Percentiles rank a stretch among this genome's conserved stretches.
phyloP scores from a whole-genome alignment of 2,113 vertebrate genomes.

The Corythoichthys intestinalis region DNA sequence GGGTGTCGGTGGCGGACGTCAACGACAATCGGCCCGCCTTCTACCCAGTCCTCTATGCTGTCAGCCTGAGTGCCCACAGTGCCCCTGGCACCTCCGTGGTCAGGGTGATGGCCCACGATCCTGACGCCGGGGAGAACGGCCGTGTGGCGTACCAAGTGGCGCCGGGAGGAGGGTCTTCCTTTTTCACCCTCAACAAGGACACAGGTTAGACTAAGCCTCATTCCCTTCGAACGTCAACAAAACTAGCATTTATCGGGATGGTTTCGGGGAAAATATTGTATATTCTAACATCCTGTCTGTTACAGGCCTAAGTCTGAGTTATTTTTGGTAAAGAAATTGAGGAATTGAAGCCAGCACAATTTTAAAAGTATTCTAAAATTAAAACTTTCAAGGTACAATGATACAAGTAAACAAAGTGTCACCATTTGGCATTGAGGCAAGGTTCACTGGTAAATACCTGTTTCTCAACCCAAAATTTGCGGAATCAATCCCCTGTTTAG shows the following conservation, averaged over 20 bases:
- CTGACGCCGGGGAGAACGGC: constrained; percentile 85
- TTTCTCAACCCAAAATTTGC: no score
- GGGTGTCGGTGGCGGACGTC: constrained; percentile 84
- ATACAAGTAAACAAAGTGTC: no score
- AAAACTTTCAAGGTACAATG: neutral
- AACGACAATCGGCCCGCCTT: constrained; percentile 92
- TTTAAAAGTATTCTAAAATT: neutral
- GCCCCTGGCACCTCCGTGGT: constrained; percentile 86
- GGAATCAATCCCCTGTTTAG: no score
- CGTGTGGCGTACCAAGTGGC: constrained; percentile 82
- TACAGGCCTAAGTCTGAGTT: no score
- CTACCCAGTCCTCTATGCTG: constrained; percentile 86
- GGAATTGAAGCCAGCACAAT: neutral
- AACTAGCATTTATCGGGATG: no score
- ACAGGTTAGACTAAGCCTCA: constrained; percentile 72
- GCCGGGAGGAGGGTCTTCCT: constrained; percentile 78
- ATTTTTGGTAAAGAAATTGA: no score
- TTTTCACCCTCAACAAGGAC: constrained; percentile 90
- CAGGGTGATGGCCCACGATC: constrained; percentile 87
- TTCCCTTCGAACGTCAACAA: no score
- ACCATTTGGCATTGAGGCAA: no score
- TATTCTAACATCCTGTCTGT: no score
- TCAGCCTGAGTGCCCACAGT: constrained; percentile 89
- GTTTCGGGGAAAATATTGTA: no score
- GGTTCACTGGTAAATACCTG: no score